Conservation (phyloP, 1,140 invertebrate species). For the Linepithema humile region DNA sequence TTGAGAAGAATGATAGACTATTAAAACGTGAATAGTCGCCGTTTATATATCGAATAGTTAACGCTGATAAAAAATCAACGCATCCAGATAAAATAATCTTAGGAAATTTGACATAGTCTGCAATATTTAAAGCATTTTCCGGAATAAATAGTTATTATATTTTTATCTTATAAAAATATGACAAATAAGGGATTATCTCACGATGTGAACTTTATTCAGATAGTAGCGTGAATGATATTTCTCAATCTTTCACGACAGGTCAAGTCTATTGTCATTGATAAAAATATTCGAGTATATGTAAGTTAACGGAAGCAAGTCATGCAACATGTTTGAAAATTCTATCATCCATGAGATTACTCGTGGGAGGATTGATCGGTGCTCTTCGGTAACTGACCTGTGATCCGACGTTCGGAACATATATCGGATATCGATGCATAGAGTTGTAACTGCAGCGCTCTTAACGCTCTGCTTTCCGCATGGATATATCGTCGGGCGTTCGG, state of each 20-base stretch:
- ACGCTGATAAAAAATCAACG: not conserved
- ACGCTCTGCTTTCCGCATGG: conserved; percentile 31
- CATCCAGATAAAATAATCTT: no score
- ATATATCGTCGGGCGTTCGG: conserved; percentile 28
- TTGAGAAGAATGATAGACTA: not conserved
- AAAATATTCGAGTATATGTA: not conserved
- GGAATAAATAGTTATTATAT: not conserved
- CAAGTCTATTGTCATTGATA: not conserved
- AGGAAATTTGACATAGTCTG: no score
- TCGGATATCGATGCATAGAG: conserved; percentile 53
- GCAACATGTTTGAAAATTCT: conserved; percentile 38
- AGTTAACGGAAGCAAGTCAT: not conserved
- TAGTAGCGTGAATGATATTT: no score
- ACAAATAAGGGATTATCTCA: not conserved
- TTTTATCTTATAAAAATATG: not conserved
- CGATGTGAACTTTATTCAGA: not conserved
- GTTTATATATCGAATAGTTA: not conserved
- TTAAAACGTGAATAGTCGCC: not conserved
- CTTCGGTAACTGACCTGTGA: conserved; percentile 41
- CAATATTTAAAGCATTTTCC: no score
- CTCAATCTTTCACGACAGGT: not conserved
- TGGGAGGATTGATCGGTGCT: conserved; percentile 33
- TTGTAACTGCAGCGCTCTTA: conserved; percentile 35
- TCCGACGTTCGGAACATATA: conserved; percentile 18
- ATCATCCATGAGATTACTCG: conserved; percentile 20